Conservation (phyloP, 2,888 invertebrate genomes). For the Eupithecia dodoneata region DNA sequence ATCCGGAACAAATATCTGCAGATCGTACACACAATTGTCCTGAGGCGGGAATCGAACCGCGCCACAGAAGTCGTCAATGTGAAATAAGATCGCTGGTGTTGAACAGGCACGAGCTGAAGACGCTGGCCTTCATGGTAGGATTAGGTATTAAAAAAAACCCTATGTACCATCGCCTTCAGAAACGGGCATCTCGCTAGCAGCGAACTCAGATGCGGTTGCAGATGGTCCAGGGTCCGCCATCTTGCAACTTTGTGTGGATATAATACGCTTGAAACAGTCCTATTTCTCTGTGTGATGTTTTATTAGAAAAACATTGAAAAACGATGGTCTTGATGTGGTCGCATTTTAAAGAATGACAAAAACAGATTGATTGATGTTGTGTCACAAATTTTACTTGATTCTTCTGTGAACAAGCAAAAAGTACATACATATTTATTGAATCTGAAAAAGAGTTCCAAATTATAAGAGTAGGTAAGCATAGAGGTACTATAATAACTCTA, state of each 20-base stretch:
- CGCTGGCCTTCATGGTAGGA: not conserved
- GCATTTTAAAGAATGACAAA: conserved; percentile 63
- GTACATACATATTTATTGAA: not conserved
- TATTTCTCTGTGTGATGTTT: conserved; percentile 32
- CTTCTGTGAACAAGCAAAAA: conserved; percentile 27
- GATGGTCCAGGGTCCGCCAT: conserved; percentile 55
- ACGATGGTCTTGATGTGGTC: conserved; percentile 46
- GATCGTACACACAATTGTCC: too few species aligned
- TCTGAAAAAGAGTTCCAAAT: not conserved
- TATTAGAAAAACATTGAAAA: conserved; percentile 34
- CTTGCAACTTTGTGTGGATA: conserved; percentile 36
- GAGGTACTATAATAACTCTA: too few species aligned
- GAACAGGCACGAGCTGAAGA: not conserved
- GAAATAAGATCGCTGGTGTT: not conserved
- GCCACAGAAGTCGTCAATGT: too few species aligned
- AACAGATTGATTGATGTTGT: conserved; percentile 20
- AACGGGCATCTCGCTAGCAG: conserved; percentile 51
- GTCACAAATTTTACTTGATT: conserved; percentile 18
- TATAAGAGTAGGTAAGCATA: too few species aligned
- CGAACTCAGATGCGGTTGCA: conserved; percentile 49
- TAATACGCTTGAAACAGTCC: conserved; percentile 63
- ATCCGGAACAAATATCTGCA: too few species aligned
- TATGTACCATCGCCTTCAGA: conserved; percentile 51
- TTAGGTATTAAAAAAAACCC: not conserved
- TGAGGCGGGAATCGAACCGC: too few species aligned